These are phyloP conservation scores for Therioaphis trifolii DNA, from an alignment of 2,888 invertebrate species.

Conservation along the genomic window DNA sequence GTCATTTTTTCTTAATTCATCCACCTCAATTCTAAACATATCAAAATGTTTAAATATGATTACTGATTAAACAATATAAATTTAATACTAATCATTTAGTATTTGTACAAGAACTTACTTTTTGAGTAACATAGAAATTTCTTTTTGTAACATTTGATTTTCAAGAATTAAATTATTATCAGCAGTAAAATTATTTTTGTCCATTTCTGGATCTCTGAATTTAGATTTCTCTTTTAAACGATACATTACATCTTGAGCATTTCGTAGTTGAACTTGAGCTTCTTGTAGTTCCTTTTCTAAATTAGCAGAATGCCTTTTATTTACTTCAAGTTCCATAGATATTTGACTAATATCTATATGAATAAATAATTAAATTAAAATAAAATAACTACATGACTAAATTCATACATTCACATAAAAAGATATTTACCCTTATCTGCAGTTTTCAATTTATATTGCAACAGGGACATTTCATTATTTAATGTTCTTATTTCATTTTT, in stretches of 20 bases:
- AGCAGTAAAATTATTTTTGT: conserved; percentile 15
- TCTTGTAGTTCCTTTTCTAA: conserved; percentile 61
- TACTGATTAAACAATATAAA: not conserved
- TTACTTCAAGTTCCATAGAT: conserved; percentile 57
- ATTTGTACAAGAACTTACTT: not conserved
- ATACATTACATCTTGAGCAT: conserved; percentile 60
- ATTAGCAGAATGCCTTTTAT: conserved; percentile 60
- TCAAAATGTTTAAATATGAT: not conserved
- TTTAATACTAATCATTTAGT: not conserved
- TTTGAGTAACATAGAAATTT: conserved; percentile 42
- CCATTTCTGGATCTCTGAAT: conserved; percentile 20
- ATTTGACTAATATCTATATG: conserved; percentile 47
- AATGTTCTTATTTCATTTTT: conserved; percentile 71
- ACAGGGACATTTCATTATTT: conserved; percentile 71
- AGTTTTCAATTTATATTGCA: conserved; percentile 70
- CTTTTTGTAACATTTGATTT: conserved; percentile 48
- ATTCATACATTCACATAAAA: not conserved
- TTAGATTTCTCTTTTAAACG: conserved; percentile 54
- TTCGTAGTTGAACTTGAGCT: conserved; percentile 50
- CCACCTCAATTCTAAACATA: conserved; percentile 38
- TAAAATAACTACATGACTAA: not conserved
- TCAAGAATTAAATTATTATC: conserved; percentile 41
- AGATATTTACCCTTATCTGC: conserved; percentile 69
- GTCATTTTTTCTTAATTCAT: conserved; percentile 41
- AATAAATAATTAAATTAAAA: conserved; percentile 7